A percentile compares a stretch with the other conserved stretches of the same genome.
These are phyloP conservation scores for Pipistrellus kuhlii DNA, from an alignment of 2,797 vertebrate genomes.

Conservation along the genomic window DNA sequence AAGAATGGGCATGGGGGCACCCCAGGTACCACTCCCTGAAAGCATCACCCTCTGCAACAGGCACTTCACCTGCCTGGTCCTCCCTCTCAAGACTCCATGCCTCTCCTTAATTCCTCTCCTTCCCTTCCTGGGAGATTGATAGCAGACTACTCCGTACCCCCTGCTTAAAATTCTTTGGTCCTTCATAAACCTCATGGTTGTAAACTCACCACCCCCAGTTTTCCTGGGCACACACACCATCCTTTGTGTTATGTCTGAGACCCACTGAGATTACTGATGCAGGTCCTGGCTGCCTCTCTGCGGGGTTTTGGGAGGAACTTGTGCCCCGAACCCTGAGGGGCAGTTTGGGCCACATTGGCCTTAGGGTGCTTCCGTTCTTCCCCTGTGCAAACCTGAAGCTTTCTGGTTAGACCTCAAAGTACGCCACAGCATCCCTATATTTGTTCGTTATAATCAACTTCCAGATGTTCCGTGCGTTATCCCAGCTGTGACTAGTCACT, in stretches of 20 bases:
- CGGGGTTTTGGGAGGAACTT: neutral
- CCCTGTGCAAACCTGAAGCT: neutral
- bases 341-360: neutral
- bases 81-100: fast-evolving
- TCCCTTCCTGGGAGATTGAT: neutral
- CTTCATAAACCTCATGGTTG: too few species aligned
- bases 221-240: too few species aligned
- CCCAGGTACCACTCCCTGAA: neutral
- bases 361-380: neutral
- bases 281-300: neutral
- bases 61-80: neutral
- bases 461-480: neutral
- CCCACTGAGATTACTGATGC: neutral
- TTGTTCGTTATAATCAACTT: neutral
- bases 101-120: neutral
- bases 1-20: neutral
- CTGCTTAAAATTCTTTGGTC: too few species aligned
- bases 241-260: too few species aligned
- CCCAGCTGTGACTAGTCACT: neutral
- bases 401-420: constrained; percentile 30
- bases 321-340: neutral
- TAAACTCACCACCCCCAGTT: too few species aligned
- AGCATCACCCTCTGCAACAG: neutral
- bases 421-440: neutral
- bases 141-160: too few species aligned